Percentiles rank a stretch among this genome's conserved stretches.
These are phyloP conservation scores for Corythucha ciliata DNA, from an alignment of 2,888 invertebrate genomes.

Conservation along the genomic window DNA sequence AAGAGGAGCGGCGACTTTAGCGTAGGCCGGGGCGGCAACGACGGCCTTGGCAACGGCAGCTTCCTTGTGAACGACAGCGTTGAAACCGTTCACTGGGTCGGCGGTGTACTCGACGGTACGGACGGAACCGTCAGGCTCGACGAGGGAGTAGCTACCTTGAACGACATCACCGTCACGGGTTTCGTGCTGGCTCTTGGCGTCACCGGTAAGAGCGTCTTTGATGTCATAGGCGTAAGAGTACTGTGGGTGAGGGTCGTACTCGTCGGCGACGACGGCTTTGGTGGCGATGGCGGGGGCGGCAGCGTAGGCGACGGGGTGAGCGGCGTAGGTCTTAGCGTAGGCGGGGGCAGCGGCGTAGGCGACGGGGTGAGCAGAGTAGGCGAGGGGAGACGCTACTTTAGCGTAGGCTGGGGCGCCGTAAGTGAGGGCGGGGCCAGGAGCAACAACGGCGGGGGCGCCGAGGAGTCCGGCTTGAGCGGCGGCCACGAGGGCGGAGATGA, in stretches of 20 bases:
- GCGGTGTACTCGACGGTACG: slow-evolving; percentile 23
- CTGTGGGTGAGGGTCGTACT: slow-evolving; percentile 36
- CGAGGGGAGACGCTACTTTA: slow-evolving; percentile 9
- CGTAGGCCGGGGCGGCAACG: slow-evolving; percentile 25
- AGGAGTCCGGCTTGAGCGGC: too few relatives aligned
- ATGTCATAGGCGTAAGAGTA: slow-evolving; percentile 36
- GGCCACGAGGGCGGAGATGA: too few relatives aligned
- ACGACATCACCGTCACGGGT: slow-evolving; percentile 36
- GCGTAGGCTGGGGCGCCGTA: too few relatives aligned
- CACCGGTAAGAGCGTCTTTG: slow-evolving; percentile 35
- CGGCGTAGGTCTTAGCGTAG: slow-evolving; percentile 16
- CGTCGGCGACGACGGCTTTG: too few relatives aligned
- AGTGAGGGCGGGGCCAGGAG: too few relatives aligned
- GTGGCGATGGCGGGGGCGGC: too few relatives aligned
- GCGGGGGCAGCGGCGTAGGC: slow-evolving; percentile 14
- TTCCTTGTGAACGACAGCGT: slow-evolving; percentile 33
- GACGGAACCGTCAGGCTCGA: slow-evolving; percentile 19
- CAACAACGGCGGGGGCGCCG: background rate
- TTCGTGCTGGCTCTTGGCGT: slow-evolving; percentile 39
- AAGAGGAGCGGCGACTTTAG: slow-evolving; percentile 16
- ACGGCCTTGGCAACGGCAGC: slow-evolving; percentile 32
- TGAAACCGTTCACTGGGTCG: slow-evolving; percentile 22
- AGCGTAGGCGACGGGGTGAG: slow-evolving; percentile 16
- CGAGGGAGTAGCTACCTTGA: slow-evolving; percentile 22
- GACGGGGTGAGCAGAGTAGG: too few relatives aligned